A percentile compares a stretch with the other conserved stretches of the same genome.
Evolutionary conservation across 1,140 invertebrate genomes (phyloP).

Genomic region (Zaprionus vittiger): DNA sequence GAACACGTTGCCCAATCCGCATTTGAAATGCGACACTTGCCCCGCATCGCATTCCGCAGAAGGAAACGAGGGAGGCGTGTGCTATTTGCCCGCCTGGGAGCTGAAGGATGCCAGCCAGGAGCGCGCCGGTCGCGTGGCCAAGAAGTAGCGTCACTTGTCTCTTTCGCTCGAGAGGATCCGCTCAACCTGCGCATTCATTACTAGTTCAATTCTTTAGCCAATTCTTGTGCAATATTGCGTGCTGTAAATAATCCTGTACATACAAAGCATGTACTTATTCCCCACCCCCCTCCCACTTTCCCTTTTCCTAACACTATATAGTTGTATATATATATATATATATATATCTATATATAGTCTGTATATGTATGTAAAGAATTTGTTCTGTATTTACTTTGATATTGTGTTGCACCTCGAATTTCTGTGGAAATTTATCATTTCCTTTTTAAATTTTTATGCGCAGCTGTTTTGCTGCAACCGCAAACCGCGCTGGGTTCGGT

Average conservation of each 20-base stretch:
- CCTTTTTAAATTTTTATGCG: not conserved
- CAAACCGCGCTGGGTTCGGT: not conserved
- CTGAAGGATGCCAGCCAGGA: slow-evolving; percentile 89
- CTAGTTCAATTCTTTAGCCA: slow-evolving; percentile 36
- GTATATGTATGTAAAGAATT: not conserved
- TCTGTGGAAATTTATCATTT: not conserved
- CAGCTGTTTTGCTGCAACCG: slow-evolving; percentile 1
- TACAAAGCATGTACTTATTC: not conserved
- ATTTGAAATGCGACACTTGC: slow-evolving; percentile 86
- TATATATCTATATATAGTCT: not conserved
- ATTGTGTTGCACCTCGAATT: not conserved
- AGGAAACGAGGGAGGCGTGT: not conserved
- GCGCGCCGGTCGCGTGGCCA: slow-evolving; percentile 87
- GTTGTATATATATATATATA: not conserved
- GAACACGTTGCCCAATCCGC: slow-evolving; percentile 93
- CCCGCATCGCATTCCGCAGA: slow-evolving; percentile 44
- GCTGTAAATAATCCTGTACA: slow-evolving; percentile 5
- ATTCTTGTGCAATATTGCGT: slow-evolving; percentile 5
- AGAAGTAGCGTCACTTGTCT: slow-evolving; percentile 31
- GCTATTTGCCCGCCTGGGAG: slow-evolving; percentile 92
- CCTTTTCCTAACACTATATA: not conserved
- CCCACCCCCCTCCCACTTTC: too few relatives aligned
- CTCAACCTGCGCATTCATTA: not conserved
- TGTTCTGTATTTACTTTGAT: not conserved
- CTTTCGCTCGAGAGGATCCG: not conserved